Conservation (phyloP, 2,113 vertebrate genomes). For the Copsychus sechellarum region DNA sequence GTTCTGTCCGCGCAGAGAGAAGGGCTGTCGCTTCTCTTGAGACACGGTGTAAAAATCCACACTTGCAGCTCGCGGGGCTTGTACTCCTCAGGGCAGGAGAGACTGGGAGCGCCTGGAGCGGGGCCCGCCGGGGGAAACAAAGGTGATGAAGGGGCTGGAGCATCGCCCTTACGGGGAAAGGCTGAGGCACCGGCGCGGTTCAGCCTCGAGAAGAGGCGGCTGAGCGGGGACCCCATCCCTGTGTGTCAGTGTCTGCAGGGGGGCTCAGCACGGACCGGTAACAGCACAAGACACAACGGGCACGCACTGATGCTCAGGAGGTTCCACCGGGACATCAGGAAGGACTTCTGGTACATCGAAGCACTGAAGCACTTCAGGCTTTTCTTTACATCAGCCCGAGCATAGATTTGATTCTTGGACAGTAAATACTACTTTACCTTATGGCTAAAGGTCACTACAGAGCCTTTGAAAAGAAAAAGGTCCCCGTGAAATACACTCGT, state of each 20-base stretch:
- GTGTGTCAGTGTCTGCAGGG: neutral
- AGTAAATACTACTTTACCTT: conserved; percentile 72
- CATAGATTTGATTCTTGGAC: conserved; percentile 85
- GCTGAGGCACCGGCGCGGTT: neutral
- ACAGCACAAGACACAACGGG: neutral
- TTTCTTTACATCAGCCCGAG: conserved; percentile 84
- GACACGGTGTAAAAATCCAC: accelerated
- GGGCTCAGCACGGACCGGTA: neutral
- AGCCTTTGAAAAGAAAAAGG: neutral
- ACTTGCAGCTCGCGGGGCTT: accelerated
- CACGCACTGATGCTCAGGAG: neutral
- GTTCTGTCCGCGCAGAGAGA: neutral
- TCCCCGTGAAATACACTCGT: accelerated
- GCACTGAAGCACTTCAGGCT: neutral
- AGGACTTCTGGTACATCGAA: neutral
- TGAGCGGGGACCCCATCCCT: neutral
- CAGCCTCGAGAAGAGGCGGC: no score
- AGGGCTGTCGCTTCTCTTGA: accelerated
- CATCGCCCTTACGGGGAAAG: neutral
- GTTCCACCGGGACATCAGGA: neutral
- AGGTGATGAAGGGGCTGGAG: neutral
- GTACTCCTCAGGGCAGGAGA: neutral
- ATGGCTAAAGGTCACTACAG: conserved; percentile 63
- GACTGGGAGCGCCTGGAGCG: neutral
- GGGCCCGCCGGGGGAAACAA: neutral